Conservation (phyloP, 2,797 vertebrate genomes). For the Spondyliosoma cantharus region DNA sequence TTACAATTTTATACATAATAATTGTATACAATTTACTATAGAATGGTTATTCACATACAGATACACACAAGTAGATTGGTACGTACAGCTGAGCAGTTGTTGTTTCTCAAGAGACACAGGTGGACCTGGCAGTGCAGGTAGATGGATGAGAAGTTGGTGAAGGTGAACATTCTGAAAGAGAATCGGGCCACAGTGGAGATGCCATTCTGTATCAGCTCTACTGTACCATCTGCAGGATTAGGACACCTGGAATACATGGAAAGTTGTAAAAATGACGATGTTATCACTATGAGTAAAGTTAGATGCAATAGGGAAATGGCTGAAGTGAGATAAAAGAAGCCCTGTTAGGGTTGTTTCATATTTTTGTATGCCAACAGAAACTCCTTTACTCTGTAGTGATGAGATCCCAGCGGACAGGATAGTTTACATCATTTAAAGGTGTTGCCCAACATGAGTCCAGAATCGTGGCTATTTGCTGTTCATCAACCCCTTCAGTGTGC, state of each 20-base stretch:
- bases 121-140: conserved; percentile 73
- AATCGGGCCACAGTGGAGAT: conserved; percentile 69
- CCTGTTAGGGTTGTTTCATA: too few species aligned
- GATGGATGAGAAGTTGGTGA: conserved; percentile 57
- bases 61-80: neutral
- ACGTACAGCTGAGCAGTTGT: conserved; percentile 67
- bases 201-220: conserved; percentile 69
- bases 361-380: too few species aligned
- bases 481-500: conserved; percentile 61
- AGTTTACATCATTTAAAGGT: conserved; percentile 50
- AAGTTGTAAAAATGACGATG: neutral
- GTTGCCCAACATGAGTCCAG: conserved; percentile 83
- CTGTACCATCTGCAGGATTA: conserved; percentile 61
- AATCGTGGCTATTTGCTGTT: conserved; percentile 66
- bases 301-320: too few species aligned
- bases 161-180: conserved; percentile 73
- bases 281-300: neutral
- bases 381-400: conserved; percentile 69
- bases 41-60: neutral
- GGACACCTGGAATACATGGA: conserved; percentile 70
- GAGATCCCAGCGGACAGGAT: conserved; percentile 72
- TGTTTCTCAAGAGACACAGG: conserved; percentile 60
- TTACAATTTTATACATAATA: too few species aligned
- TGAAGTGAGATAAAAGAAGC: too few species aligned
- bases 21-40: too few species aligned